Evolutionary conservation across 2,797 vertebrate species (phyloP).

Genomic region (Vespertilio murinus): DNA sequence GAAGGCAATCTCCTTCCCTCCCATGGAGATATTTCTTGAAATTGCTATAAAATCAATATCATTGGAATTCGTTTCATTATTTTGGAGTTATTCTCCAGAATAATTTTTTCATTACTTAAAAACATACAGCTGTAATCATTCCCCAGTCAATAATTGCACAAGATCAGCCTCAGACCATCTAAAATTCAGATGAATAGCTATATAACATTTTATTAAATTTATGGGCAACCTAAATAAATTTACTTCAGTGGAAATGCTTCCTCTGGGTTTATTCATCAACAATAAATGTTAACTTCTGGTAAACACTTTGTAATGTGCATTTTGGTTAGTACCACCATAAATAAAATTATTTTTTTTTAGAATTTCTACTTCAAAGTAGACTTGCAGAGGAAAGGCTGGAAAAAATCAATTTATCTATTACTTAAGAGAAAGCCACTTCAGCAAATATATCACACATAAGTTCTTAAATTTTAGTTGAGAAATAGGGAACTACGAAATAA

Average conservation of each 20-base stretch:
- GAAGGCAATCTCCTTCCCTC: background rate
- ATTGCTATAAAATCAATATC: background rate
- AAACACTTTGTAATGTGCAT: background rate
- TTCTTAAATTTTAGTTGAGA: background rate
- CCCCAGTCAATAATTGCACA: background rate
- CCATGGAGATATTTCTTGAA: background rate
- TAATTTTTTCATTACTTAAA: constrained; percentile 4
- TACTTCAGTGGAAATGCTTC: background rate
- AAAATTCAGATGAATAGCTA: background rate
- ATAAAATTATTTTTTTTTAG: background rate
- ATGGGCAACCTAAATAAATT: background rate
- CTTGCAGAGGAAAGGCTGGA: background rate
- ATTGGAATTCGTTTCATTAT: constrained; percentile 8
- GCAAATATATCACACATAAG: background rate
- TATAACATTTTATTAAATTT: background rate
- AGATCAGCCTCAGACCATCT: background rate
- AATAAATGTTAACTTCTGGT: background rate
- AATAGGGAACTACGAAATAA: background rate
- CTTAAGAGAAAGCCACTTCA: background rate
- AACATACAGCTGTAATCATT: background rate
- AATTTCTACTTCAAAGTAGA: background rate
- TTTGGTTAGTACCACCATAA: background rate
- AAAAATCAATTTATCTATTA: background rate
- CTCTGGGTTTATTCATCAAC: background rate
- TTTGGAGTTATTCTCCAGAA: background rate